Base-by-base conservation (phyloP, 2,113 vertebrate species). In the Pogona vitticeps region DNA sequence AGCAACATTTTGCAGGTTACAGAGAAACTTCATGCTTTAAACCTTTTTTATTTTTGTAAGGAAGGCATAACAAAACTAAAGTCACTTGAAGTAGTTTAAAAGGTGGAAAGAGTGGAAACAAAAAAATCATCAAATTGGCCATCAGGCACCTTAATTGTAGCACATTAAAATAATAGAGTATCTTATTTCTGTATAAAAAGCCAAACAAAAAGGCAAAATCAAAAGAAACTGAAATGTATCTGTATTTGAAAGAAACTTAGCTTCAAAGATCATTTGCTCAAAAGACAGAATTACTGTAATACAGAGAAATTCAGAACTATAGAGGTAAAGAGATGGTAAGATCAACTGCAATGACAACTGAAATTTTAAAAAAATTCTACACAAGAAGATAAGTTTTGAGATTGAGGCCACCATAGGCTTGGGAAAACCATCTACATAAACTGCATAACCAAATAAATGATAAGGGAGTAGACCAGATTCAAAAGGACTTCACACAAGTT, bases 1-100 rank as follows among this genome's bases (percentile, higher is more conserved):
- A 46, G 36, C 28, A 21, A 28, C 21, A 68, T 36, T 68, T 52
- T 33, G 21, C 20, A 56, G 52, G 14, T 59, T 56, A 31, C 21
- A 8, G n/a, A 78, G 61, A 9, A 28, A n/a, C 33, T 13, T n/a
- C 15, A 3, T 28, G 20, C 20, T 38, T 56, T 7, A 52, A 77
- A 79, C 7, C 23, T 71, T 71, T 4, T 70, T 86, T 79, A 6
- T 58, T 71, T 71, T 33, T 86, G 9, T 80, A 31, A 38, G 84
- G 85, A 79, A 52, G 0, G 63, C 13, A 75, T 90, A n/a, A 77
- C 82, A 40, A 56, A 82, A 65, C 28, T 56, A 26, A 85, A 23
- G 58, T 21, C 88, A 31, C 52, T 65, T 67, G 5, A 14, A 33
- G 75, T 70, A 86, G 42, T 38, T 6, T 88, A 46, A 87, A 87